Conservation (phyloP, 2,888 invertebrate genomes). For the Athetis lepigone region DNA sequence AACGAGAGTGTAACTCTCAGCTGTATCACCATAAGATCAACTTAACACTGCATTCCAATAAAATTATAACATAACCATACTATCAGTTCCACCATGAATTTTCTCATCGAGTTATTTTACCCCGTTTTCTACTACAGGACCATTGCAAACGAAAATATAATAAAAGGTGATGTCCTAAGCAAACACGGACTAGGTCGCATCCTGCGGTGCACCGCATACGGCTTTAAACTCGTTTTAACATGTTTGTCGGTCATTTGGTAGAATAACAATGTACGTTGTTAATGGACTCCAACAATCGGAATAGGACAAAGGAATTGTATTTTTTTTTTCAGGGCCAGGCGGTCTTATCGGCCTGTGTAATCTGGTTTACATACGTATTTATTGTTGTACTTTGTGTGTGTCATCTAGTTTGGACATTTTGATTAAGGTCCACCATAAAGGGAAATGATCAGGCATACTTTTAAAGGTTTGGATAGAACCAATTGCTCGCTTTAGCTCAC, state of each 20-base stretch:
- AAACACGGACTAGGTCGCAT: conserved; percentile 44
- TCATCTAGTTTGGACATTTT: too few relatives aligned
- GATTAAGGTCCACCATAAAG: too few relatives aligned
- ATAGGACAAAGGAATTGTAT: conserved; percentile 3
- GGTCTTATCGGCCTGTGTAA: neutral
- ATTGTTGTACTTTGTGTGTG: too few relatives aligned
- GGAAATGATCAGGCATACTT: too few relatives aligned
- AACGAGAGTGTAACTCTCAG: too few relatives aligned
- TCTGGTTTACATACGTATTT: neutral
- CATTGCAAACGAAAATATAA: conserved; percentile 53
- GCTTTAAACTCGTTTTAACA: conserved; percentile 41
- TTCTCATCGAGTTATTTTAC: conserved; percentile 34
- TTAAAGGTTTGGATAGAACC: too few relatives aligned
- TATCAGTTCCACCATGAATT: conserved; percentile 16
- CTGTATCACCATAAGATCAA: too few relatives aligned
- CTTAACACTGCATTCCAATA: neutral
- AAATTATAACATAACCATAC: conserved; percentile 16
- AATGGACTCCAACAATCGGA: conserved; percentile 21
- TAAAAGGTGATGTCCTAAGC: conserved; percentile 56
- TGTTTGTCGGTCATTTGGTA: conserved; percentile 38
- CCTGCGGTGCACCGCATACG: conserved; percentile 52
- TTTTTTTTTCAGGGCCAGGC: neutral
- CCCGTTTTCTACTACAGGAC: conserved; percentile 25
- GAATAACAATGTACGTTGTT: conserved; percentile 31
- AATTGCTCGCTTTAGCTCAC: too few relatives aligned